A percentile compares a stretch with the other conserved stretches of the same genome.
Evolutionary conservation across 2,113 vertebrate genomes (phyloP).

Genomic region (Passer domesticus): DNA sequence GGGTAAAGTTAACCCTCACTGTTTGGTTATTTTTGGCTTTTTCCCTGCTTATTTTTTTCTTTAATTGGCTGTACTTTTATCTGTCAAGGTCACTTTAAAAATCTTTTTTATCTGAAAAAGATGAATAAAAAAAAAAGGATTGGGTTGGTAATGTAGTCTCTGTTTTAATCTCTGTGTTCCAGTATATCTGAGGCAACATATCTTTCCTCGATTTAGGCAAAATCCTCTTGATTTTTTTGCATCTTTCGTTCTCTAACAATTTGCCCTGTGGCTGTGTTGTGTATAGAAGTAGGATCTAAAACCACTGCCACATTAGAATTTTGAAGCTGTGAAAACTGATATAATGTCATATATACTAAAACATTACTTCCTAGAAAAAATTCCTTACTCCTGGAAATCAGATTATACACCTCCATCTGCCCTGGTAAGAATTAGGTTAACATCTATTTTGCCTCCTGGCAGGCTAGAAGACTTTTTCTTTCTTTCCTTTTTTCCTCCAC

Average conservation of each 20-base stretch:
- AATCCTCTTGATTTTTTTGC: fast-evolving
- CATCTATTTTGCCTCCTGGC: neutral
- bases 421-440: conserved; percentile 9
- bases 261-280: neutral
- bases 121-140: neutral
- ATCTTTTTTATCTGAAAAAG: neutral
- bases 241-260: neutral
- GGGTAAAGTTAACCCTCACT: neutral
- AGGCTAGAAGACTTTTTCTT: neutral
- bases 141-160: neutral
- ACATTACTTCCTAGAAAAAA: neutral
- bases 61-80: neutral
- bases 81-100: neutral
- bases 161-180: neutral
- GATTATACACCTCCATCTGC: conserved; percentile 1
- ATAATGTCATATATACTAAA: neutral
- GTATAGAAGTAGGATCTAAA: neutral
- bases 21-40: neutral
- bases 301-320: neutral
- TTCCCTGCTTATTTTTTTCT: neutral
- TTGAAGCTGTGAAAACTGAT: neutral
- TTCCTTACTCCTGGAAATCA: conserved; percentile 2
- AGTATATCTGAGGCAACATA: neutral
- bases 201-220: neutral
- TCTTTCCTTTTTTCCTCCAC: fast-evolving